phyloP scores from a whole-genome alignment of 2,888 invertebrate genomes.

The Nomada ferruginata region DNA sequence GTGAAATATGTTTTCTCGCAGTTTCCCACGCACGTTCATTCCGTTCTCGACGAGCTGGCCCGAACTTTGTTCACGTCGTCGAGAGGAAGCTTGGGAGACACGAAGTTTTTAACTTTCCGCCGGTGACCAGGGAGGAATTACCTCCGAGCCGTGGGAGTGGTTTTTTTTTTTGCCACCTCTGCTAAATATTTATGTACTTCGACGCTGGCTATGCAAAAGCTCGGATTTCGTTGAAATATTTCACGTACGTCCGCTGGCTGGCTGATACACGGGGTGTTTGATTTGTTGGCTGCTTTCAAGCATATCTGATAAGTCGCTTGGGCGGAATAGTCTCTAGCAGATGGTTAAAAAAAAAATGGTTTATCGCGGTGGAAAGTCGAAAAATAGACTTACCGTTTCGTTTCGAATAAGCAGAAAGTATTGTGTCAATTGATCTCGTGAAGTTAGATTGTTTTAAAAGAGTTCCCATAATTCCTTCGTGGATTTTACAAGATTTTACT shows the following conservation, averaged over 20 bases:
- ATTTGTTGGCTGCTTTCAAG: neutral
- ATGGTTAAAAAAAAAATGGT: neutral
- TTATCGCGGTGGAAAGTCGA: no score
- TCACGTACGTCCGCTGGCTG: neutral
- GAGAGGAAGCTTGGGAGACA: neutral
- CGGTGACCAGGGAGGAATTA: conserved; percentile 47
- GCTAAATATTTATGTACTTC: conserved; percentile 49
- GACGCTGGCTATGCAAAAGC: conserved; percentile 12
- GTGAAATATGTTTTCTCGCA: conserved; percentile 58
- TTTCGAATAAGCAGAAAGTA: neutral
- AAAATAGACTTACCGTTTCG: no score
- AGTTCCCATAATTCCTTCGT: neutral
- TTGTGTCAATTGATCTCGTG: neutral
- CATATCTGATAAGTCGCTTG: neutral
- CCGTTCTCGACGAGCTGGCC: neutral
- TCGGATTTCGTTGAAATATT: conserved; percentile 36
- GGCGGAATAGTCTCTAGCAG: neutral
- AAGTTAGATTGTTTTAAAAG: neutral
- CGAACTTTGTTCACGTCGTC: conserved; percentile 17
- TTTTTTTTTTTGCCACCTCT: conserved; percentile 15
- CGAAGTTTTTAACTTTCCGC: conserved; percentile 42
- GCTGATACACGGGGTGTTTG: conserved; percentile 1
- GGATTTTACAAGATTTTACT: no score
- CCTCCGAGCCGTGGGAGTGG: conserved; percentile 18
- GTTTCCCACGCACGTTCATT: conserved; percentile 31